phyloP scores from a whole-genome alignment of 2,113 vertebrate genomes.

The Varanus komodoensis region DNA sequence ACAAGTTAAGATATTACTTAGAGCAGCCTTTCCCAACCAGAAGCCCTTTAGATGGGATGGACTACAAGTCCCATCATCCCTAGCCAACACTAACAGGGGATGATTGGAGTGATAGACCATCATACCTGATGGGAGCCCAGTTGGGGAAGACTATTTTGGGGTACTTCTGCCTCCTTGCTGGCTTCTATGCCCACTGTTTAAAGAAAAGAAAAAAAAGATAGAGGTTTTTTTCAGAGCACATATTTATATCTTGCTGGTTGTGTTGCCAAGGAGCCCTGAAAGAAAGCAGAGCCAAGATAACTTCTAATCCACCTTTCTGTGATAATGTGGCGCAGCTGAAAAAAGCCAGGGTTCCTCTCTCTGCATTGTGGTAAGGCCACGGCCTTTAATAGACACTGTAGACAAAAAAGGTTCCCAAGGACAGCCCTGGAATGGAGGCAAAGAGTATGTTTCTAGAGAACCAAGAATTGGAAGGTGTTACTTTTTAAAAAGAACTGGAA shows the following conservation, averaged over 20 bases:
- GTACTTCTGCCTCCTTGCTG: conserved; percentile 52
- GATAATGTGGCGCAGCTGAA: conserved; percentile 88
- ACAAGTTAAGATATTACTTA: neutral
- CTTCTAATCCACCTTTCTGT: conserved; percentile 89
- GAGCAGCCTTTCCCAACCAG: neutral
- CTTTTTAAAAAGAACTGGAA: conserved; percentile 4
- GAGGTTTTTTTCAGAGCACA: conserved; percentile 58
- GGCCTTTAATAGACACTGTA: conserved; percentile 65
- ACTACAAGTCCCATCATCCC: neutral
- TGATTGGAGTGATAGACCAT: neutral
- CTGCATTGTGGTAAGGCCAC: conserved; percentile 52
- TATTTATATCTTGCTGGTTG: conserved; percentile 85
- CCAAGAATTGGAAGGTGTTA: conserved; percentile 23
- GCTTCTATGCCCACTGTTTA: conserved; percentile 50
- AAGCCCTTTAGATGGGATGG: neutral
- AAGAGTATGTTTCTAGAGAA: conserved; percentile 32
- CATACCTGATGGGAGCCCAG: neutral
- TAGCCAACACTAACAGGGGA: neutral
- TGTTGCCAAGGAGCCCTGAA: conserved; percentile 85
- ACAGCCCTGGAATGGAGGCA: conserved; percentile 24
- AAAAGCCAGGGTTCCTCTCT: conserved; percentile 81
- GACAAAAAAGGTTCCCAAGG: conserved; percentile 10
- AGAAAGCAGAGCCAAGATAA: conserved; percentile 88
- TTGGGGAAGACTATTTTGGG: neutral
- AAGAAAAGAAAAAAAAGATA: too few species aligned